Evolutionary conservation across 2,888 invertebrate genomes (phyloP), one percentile per base, ranked within the genome.

Genomic region (Machimus rusticus): DNA sequence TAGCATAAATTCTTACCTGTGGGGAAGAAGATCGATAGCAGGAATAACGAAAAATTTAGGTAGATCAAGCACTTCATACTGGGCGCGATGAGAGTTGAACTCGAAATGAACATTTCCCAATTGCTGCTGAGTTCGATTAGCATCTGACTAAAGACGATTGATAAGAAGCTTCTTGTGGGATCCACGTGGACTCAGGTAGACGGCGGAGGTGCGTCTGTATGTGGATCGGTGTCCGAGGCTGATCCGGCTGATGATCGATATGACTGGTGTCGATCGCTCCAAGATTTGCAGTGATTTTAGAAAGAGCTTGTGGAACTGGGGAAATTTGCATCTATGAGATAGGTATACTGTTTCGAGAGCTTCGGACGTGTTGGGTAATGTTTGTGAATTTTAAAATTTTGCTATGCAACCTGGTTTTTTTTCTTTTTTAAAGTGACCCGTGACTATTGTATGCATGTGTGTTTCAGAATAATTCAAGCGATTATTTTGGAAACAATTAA

Each of bases 141-240:
- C 28, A 79, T 79, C 79, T 28, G 37, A 51, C 78, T 43, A 28
- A 66, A 66, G 66, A 66, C 39, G 46, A 79, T 55, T 79, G 79
- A 79, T 79, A 79, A 79, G 79, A 79, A 79, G 79, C 51, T 79
- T 79, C 79, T 79, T 55, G 79, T 46, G 8, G 16, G 23, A 1
- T 57, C 6, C 66, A 66, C 66, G 23, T 66, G 66, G 66, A 2
- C 6, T 66, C 66, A 66, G 66, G 66, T 66, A 66, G 19, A 23
- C 66, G 19, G 51, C 16, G 28, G 23, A 66, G 28, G 12, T 9
- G 12, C 12, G 66, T 66, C n/a, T 66, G 28, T 12, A 4, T 28
- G 12, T 9, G 23, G 66, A 66, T 28, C 19, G 19, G 9, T 4
- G 28, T 23, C 66, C 19, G 57, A 23, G 28, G 66, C 28, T 66